phyloP scores from a whole-genome alignment of 2,797 vertebrate genomes.

The Melanogrammus aeglefinus region DNA sequence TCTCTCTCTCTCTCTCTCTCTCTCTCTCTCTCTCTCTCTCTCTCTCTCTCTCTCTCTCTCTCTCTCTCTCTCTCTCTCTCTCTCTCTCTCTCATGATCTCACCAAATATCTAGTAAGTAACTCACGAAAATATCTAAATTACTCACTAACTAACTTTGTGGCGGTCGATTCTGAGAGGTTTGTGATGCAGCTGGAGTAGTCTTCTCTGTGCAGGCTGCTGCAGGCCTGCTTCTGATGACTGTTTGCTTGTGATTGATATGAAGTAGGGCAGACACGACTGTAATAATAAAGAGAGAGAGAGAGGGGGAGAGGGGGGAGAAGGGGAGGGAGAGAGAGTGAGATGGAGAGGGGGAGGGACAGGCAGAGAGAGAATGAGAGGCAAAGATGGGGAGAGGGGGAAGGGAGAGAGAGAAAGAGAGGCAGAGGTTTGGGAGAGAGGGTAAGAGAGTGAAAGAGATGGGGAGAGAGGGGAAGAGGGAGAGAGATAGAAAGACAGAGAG shows the following conservation, averaged over 20 bases:
- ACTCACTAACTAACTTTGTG: too few species aligned
- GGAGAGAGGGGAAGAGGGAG: background rate
- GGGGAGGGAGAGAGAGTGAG: background rate
- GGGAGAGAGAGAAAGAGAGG: slow-evolving; percentile 1
- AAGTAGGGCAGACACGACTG: background rate
- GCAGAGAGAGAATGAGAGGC: background rate
- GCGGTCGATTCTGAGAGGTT: too few species aligned
- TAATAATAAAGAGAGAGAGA: background rate
- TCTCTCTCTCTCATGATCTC: too few species aligned
- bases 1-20: too few species aligned
- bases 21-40: too few species aligned
- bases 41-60: too few species aligned
- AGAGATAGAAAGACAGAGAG: too few species aligned
- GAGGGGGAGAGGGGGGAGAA: background rate
- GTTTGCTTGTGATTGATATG: background rate
- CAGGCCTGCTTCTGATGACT: background rate
- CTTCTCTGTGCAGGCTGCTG: background rate
- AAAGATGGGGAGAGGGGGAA: background rate
- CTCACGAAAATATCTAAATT: too few species aligned
- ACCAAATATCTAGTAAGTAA: too few species aligned
- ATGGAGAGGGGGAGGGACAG: background rate
- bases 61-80: too few species aligned
- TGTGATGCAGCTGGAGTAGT: too few species aligned
- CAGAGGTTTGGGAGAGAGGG: background rate
- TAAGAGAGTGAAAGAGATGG: background rate